Base-by-base conservation (phyloP, 1,140 invertebrate species). In the Drosophila yakuba region DNA sequence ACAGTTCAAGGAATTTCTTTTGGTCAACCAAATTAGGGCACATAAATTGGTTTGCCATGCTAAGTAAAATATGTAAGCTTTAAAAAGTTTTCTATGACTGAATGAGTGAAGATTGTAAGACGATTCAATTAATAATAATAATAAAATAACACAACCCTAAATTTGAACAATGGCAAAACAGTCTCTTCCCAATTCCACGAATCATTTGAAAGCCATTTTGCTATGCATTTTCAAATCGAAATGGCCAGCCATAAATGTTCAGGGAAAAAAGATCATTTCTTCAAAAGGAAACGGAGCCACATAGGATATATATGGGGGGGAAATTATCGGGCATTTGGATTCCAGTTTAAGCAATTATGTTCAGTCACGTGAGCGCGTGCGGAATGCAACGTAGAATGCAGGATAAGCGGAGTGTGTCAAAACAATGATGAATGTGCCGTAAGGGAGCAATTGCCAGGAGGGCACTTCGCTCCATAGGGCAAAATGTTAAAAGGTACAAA, bases 401-500 rank as follows among this genome's bases (percentile, higher is more conserved):
- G 28, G 23, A 78, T 28, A n/a, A 69, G n/a, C 54, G 15, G 35
- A 39, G 41, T 28, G 41, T 56, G 41, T 20, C 61, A 64, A 52
- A 45, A 45, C 55, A 56, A 60, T 74, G 50, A 68, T 17, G 78
- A 74, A 52, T 48, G 48, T 51, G 45, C 60, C 14, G 44, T 36
- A 15, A 28, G 11, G 54, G 28, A 52, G 48, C 23, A 11, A 28
- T 15, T 8, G 25, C 15, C 15, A 11, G 43, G 51, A 35, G 67
- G 38, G 12, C 4, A 15, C 20, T 28, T 28, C 6, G 45, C 15
- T 12, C 15, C 23, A 15, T n/a, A 36, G 32, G 60, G 51, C 44
- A 59, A 85, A 85, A 84, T 85, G 81, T 59, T 77, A 85, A 84
- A 85, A 69, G 83, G 50, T 69, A 79, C 69, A 88, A 79, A 64